A percentile compares a stretch with the other conserved stretches of the same genome.
These are phyloP conservation scores for Scleropages formosus DNA, from an alignment of 2,797 vertebrate species.

Conservation along the genomic window DNA sequence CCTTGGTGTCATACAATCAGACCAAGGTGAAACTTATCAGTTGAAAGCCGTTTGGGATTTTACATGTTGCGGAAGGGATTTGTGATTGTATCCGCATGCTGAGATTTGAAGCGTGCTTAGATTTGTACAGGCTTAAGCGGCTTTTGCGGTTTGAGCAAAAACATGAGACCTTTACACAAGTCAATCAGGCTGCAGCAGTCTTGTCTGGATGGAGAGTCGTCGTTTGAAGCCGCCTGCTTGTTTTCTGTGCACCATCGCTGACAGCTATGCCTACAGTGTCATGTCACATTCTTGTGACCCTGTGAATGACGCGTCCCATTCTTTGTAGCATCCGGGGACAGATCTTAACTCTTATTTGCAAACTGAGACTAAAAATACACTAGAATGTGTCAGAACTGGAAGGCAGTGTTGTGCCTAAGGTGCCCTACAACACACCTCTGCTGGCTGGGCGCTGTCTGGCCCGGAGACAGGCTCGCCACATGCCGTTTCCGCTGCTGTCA, in stretches of 20 bases:
- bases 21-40: not conserved
- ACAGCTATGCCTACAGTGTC: not conserved
- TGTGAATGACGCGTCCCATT: not conserved
- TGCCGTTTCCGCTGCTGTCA: constrained; percentile 28
- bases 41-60: not conserved
- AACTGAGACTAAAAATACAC: constrained; percentile 4
- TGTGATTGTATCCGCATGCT: not conserved
- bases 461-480: constrained; percentile 26
- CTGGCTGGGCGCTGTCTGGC: constrained; percentile 16
- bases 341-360: not conserved
- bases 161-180: not conserved
- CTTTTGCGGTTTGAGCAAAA: not conserved
- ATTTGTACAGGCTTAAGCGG: constrained; percentile 3
- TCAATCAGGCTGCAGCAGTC: not conserved
- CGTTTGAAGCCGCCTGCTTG: not conserved
- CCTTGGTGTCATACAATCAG: not conserved
- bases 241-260: not conserved
- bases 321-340: not conserved
- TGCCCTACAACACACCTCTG: too few species aligned
- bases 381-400: not conserved
- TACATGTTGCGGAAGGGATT: not conserved
- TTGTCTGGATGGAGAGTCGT: too few species aligned
- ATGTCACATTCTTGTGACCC: not conserved
- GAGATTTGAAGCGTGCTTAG: not conserved
- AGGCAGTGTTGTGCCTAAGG: not conserved